A percentile compares a stretch with the other conserved stretches of the same genome.
These are phyloP conservation scores for Homarus americanus DNA, from an alignment of 1,140 invertebrate species.

Conservation along the genomic window DNA sequence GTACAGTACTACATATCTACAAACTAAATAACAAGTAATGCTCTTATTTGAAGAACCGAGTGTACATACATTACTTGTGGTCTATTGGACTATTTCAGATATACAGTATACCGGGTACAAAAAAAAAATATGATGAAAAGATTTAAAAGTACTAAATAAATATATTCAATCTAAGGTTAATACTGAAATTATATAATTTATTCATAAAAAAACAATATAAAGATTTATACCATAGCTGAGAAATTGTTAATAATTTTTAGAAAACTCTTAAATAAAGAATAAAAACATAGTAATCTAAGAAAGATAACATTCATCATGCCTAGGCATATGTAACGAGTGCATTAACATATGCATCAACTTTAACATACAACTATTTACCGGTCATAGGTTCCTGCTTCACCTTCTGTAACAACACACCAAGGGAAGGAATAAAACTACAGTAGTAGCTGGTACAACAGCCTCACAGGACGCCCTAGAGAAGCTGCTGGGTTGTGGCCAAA, in stretches of 20 bases:
- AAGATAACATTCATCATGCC: constrained; percentile 19
- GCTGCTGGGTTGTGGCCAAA: neutral
- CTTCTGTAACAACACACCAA: constrained; percentile 39
- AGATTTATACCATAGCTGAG: neutral
- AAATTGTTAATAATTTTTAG: neutral
- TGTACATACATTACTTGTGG: constrained; percentile 38
- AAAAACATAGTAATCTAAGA: constrained; percentile 15
- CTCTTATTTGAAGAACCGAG: constrained; percentile 26
- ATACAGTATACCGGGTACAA: no score
- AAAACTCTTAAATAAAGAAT: constrained; percentile 31
- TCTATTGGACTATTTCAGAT: constrained; percentile 33
- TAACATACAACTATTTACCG: constrained; percentile 47
- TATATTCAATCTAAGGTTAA: constrained; percentile 36
- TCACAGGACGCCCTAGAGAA: neutral
- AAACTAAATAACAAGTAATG: constrained; percentile 36
- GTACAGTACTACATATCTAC: constrained; percentile 49
- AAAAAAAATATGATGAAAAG: constrained; percentile 29
- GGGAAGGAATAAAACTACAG: constrained; percentile 21
- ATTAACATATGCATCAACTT: constrained; percentile 40
- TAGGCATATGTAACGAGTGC: constrained; percentile 27
- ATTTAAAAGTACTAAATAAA: constrained; percentile 43
- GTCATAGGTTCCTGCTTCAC: constrained; percentile 35
- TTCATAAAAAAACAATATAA: neutral
- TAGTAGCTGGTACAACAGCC: neutral
- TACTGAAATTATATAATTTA: constrained; percentile 22